phyloP scores from a whole-genome alignment of 2,888 invertebrate species.

The Cantharis rustica region DNA sequence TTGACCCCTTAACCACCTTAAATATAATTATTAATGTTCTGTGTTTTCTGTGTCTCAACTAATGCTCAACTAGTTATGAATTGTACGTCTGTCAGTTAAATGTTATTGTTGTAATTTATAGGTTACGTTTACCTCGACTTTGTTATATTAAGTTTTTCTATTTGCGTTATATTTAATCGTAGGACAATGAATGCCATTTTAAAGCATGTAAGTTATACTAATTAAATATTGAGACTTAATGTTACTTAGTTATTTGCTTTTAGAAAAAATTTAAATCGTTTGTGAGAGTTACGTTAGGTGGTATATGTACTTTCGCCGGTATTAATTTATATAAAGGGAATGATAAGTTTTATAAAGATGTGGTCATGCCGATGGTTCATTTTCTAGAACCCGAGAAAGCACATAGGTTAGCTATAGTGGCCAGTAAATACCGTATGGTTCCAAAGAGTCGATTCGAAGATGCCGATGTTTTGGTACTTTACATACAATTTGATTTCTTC shows the following conservation, averaged over 20 bases:
- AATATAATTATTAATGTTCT: no score
- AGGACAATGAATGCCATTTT: not conserved
- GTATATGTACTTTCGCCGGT: constrained; percentile 67
- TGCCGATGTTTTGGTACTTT: constrained; percentile 65
- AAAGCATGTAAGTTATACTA: not conserved
- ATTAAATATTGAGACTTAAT: not conserved
- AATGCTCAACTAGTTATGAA: no score
- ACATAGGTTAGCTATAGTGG: constrained; percentile 77
- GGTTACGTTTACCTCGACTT: not conserved
- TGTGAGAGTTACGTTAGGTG: constrained; percentile 67
- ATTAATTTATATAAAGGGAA: constrained; percentile 75
- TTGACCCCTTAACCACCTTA: no score
- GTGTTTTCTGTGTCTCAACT: no score
- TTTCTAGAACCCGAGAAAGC: constrained; percentile 80
- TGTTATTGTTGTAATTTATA: not conserved
- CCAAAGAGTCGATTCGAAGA: constrained; percentile 66
- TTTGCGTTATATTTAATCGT: not conserved
- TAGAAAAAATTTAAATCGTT: constrained; percentile 73
- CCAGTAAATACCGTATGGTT: constrained; percentile 77
- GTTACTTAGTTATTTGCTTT: constrained; percentile 39
- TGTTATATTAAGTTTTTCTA: not conserved
- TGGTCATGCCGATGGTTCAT: constrained; percentile 73
- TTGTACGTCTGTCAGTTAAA: no score
- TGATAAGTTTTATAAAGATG: constrained; percentile 75
- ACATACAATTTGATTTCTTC: not conserved